Evolutionary conservation across 2,113 vertebrate species (phyloP), one percentile per base, ranked within the genome.

Genomic region (Hucho hucho): DNA sequence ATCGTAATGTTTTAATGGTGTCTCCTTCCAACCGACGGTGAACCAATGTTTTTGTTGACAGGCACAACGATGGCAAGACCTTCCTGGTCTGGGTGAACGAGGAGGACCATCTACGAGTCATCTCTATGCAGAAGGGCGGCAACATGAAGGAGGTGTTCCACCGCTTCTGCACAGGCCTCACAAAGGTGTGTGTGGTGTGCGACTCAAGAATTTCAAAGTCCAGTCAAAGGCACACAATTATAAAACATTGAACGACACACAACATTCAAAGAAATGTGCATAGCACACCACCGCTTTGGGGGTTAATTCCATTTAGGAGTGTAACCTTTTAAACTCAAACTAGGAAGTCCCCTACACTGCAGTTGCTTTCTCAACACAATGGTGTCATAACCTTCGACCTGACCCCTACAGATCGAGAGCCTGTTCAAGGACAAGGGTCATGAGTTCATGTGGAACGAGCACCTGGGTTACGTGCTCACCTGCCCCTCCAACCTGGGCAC

Each of bases 41-140:
- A 67, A 37, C 3, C 66, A 22, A 43, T 32, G 6, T 9, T 68
- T 20, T 68, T 70, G 59, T 43, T 43, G 82, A 25, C 61, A 98
- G 98, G 98, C 98, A 99, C 91, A 99, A 99, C 29, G 94, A 98
- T 75, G 97, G 92, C 67, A 99, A 99, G 91, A 98, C 96, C 4
- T 98, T 99, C 93, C 95, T 99, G 82, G 96, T 99, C n/a, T 99
- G 98, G 97, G 93, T 99, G 80, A 99, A 99, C 3, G 98, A 99
- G 89, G 97, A 99, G 82, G 98, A 99, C 86, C 98, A 99, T 82
- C 94, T 99, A 81, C 94, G 97, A 29, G 96, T 99, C 74, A 99
- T 99, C 92, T 99, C 98, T 24, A 99, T 99, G 98, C 96, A 99
- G 94, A 96, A 99, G 77, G 97, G 97, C 49, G 97, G 97, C 26